phyloP scores from a whole-genome alignment of 2,888 invertebrate genomes.

The Brachyopa scutellaris region DNA sequence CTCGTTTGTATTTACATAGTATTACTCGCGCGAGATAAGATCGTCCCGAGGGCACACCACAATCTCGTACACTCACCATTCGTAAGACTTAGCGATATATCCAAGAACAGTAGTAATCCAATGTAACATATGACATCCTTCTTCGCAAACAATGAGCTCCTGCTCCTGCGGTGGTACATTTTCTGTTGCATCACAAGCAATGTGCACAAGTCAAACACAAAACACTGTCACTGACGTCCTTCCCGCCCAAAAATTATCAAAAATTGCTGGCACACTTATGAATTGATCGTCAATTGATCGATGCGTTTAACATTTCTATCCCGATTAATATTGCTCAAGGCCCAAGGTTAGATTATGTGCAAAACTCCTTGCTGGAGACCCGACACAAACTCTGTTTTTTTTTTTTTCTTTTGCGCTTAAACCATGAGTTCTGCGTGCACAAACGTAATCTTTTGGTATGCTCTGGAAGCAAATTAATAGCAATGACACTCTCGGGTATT shows the following conservation, averaged over 20 bases:
- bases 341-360: background rate
- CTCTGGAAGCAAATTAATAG: slow-evolving; percentile 52
- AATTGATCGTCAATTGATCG: background rate
- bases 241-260: slow-evolving; percentile 10
- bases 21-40: too few species aligned
- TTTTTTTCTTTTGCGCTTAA: background rate
- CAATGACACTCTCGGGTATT: slow-evolving; percentile 56
- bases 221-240: background rate
- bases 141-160: slow-evolving; percentile 1
- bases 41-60: background rate
- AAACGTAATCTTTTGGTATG: slow-evolving; percentile 32
- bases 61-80: slow-evolving; percentile 24
- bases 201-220: background rate
- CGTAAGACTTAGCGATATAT: slow-evolving; percentile 18
- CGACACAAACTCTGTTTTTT: background rate
- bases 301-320: background rate
- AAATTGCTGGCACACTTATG: background rate
- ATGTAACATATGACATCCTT: slow-evolving; percentile 15
- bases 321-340: background rate
- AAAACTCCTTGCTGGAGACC: background rate
- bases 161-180: background rate
- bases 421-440: background rate
- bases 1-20: too few species aligned
- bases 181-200: background rate
- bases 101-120: slow-evolving; percentile 42